Percentiles rank a stretch among this genome's conserved stretches.
Evolutionary conservation across 2,113 vertebrate genomes (phyloP).

Genomic region (Coptodon rendalli): DNA sequence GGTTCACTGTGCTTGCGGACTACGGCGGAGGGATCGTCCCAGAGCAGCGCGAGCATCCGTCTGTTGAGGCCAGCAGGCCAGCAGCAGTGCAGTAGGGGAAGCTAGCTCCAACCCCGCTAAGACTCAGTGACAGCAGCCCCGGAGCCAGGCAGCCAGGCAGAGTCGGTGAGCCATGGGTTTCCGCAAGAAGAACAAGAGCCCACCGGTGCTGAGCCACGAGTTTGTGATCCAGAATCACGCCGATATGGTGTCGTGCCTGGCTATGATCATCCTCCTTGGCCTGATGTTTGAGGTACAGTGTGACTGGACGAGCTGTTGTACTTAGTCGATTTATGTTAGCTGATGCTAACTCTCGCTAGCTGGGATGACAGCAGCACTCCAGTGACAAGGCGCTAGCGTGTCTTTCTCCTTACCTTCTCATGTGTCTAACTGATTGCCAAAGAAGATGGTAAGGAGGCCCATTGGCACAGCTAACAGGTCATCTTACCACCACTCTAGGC

Average conservation of each 20-base stretch:
- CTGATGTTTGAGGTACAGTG: constrained; percentile 73
- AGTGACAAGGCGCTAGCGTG: constrained; percentile 15
- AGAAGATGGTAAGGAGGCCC: constrained; percentile 43
- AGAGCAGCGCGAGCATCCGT: neutral
- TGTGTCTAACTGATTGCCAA: constrained; percentile 42
- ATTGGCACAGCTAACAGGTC: constrained; percentile 1
- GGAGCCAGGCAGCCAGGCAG: neutral
- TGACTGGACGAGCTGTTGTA: neutral
- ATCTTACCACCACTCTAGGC: constrained; percentile 2
- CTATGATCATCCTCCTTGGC: constrained; percentile 67
- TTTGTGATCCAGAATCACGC: constrained; percentile 78
- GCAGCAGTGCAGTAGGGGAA: neutral
- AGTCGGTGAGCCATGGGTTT: constrained; percentile 64
- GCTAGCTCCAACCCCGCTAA: neutral
- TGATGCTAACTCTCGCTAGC: constrained; percentile 28
- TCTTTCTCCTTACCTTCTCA: constrained; percentile 30
- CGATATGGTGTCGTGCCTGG: constrained; percentile 69
- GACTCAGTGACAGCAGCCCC: neutral
- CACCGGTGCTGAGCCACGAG: constrained; percentile 75
- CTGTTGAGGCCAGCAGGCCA: neutral
- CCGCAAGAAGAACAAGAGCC: constrained; percentile 76
- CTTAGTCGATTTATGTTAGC: constrained; percentile 29
- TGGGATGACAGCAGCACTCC: constrained; percentile 26
- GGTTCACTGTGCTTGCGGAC: neutral
- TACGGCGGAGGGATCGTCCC: neutral